A percentile compares a stretch with the other conserved stretches of the same genome.
Conservation (phyloP, 2,888 invertebrate genomes). For the Electrophaes corylata region DNA sequence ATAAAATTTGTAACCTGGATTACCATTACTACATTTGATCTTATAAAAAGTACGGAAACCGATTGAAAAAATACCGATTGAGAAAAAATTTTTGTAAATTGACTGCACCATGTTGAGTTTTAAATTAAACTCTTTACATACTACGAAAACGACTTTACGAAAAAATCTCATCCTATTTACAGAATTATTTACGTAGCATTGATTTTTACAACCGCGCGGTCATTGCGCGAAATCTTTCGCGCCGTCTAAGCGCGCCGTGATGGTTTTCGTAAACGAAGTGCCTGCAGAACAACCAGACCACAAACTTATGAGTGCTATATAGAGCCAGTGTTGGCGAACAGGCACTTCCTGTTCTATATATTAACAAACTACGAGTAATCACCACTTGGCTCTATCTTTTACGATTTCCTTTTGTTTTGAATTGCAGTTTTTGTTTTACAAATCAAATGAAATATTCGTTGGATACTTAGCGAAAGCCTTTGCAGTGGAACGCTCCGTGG, state of each 20-base stretch:
- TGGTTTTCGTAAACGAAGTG: conserved; percentile 28
- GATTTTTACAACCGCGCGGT: too few relatives aligned
- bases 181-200: conserved; percentile 26
- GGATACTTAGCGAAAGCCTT: background rate
- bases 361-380: conserved; percentile 55
- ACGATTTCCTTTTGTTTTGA: conserved; percentile 5
- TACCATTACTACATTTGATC: too few relatives aligned
- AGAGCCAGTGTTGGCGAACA: conserved; percentile 53
- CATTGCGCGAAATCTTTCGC: too few relatives aligned
- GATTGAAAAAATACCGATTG: too few relatives aligned
- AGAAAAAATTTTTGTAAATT: too few relatives aligned
- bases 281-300: conserved; percentile 12
- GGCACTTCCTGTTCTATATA: conserved; percentile 44
- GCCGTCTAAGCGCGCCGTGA: too few relatives aligned
- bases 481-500: background rate
- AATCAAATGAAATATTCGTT: conserved; percentile 8
- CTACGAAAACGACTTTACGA: too few relatives aligned
- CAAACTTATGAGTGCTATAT: conserved; percentile 1
- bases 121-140: too few relatives aligned
- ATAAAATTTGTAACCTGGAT: too few relatives aligned
- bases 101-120: too few relatives aligned
- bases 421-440: background rate
- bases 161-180: conserved; percentile 7
- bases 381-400: conserved; percentile 46
- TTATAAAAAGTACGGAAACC: too few relatives aligned